These are phyloP conservation scores for Heterodera filipjevi DNA, from an alignment of 2,888 invertebrate species.

Conservation along the genomic window DNA sequence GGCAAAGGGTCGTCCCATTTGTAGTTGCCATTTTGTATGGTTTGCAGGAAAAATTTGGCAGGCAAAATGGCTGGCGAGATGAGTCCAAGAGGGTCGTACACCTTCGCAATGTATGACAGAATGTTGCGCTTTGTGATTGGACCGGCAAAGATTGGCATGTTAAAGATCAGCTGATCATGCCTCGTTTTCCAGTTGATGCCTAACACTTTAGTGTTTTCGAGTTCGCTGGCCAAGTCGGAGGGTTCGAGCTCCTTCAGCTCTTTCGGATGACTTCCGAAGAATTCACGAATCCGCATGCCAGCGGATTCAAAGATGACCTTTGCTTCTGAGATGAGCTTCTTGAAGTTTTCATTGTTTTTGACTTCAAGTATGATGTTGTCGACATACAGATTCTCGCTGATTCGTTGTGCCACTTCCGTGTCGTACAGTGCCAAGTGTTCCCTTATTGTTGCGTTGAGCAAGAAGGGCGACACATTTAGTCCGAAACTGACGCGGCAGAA, in stretches of 20 bases:
- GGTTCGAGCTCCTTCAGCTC: background rate
- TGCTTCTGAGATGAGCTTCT: background rate
- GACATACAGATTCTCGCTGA: constrained; percentile 36
- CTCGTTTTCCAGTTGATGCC: constrained; percentile 24
- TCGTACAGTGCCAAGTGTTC: background rate
- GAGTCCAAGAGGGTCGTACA: constrained; percentile 37
- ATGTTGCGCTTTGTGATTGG: constrained; percentile 28
- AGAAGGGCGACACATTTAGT: constrained; percentile 9
- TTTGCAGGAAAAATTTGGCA: constrained; percentile 29
- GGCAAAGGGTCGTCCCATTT: background rate
- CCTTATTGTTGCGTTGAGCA: constrained; percentile 11
- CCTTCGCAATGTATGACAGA: constrained; percentile 24
- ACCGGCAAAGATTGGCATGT: background rate
- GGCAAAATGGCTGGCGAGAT: constrained; percentile 20
- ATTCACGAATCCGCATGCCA: background rate
- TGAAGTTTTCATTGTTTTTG: background rate
- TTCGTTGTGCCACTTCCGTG: background rate
- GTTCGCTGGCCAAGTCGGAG: background rate
- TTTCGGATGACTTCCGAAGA: background rate
- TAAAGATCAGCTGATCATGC: background rate
- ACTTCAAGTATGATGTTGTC: constrained; percentile 35
- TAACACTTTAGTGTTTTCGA: constrained; percentile 8
- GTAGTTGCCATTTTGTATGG: background rate
- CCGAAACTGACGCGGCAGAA: constrained; percentile 32
- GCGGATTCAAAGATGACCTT: constrained; percentile 7